phyloP scores from a whole-genome alignment of 2,888 invertebrate species.

The Coleophora deauratella region DNA sequence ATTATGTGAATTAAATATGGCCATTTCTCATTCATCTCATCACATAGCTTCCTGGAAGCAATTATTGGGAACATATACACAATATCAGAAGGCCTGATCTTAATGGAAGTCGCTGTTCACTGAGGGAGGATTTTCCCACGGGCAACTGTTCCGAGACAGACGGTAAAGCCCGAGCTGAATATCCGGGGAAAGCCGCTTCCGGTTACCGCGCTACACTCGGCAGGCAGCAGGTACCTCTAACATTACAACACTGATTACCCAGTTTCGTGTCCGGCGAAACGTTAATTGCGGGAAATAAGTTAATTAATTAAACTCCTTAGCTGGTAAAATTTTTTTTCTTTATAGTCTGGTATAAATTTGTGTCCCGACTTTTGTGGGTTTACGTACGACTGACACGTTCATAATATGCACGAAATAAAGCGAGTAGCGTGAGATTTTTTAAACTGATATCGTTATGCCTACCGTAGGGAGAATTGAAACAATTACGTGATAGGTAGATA shows the following conservation, averaged over 20 bases:
- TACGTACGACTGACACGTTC: slow-evolving; percentile 6
- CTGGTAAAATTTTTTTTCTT: slow-evolving; percentile 41
- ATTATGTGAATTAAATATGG: too few relatives aligned
- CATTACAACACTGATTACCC: slow-evolving; percentile 38
- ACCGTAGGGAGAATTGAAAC: too few relatives aligned
- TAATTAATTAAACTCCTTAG: slow-evolving; percentile 67
- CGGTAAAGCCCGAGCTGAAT: background rate
- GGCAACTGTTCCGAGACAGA: too few relatives aligned
- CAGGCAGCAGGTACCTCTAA: slow-evolving; percentile 14
- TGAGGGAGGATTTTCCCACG: too few relatives aligned
- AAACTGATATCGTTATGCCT: too few relatives aligned
- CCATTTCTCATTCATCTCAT: too few relatives aligned
- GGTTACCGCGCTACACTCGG: slow-evolving; percentile 17
- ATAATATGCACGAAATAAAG: slow-evolving; percentile 15
- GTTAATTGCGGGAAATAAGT: slow-evolving; percentile 64
- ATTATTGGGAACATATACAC: too few relatives aligned
- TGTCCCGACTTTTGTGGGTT: slow-evolving; percentile 15
- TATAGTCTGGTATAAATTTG: slow-evolving; percentile 18
- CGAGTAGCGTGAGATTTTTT: too few relatives aligned
- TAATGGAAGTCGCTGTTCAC: too few relatives aligned
- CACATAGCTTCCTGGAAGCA: too few relatives aligned
- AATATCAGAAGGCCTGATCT: too few relatives aligned
- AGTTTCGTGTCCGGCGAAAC: slow-evolving; percentile 51
- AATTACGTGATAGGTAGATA: too few relatives aligned
- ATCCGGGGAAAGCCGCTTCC: slow-evolving; percentile 44